These are phyloP conservation scores for Oreochromis tanganicae DNA, from an alignment of 2,113 vertebrate genomes.

Conservation along the genomic window DNA sequence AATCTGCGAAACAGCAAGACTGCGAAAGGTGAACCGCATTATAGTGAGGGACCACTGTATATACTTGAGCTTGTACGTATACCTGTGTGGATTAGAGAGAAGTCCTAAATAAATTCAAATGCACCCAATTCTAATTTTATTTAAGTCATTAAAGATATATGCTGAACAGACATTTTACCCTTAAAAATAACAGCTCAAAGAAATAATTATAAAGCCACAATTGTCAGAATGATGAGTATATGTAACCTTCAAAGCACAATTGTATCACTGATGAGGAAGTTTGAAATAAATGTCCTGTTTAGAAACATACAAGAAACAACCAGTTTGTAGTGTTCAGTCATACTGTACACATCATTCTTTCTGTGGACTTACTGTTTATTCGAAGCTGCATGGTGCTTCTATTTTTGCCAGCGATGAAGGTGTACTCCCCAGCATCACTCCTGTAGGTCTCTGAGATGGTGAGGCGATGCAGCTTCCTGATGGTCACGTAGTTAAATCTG, in stretches of 20 bases:
- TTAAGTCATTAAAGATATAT: not conserved
- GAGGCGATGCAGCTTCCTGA: constrained; percentile 89
- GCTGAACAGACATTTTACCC: not conserved
- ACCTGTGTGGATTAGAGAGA: not conserved
- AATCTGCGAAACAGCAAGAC: fast-evolving
- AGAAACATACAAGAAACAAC: not conserved
- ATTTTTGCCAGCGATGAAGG: constrained; percentile 91
- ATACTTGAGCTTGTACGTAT: not conserved
- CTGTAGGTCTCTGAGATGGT: constrained; percentile 87
- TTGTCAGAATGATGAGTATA: not conserved
- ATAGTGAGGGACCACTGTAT: not conserved
- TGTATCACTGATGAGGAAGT: not conserved
- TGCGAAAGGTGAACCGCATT: not conserved
- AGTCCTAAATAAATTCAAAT: not conserved
- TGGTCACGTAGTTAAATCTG: constrained; percentile 81
- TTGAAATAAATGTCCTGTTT: not conserved
- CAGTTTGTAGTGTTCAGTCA: not conserved
- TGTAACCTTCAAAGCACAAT: not conserved
- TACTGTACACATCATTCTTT: not conserved
- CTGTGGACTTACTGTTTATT: constrained; percentile 67
- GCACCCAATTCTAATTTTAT: not conserved
- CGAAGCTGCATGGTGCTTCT: constrained; percentile 81
- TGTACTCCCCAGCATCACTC: constrained; percentile 90
- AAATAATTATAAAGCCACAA: not conserved
- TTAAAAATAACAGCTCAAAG: not conserved